A percentile compares a stretch with the other conserved stretches of the same genome.
Evolutionary conservation across 2,797 vertebrate genomes (phyloP).

Genomic region (Enoplosus armatus): DNA sequence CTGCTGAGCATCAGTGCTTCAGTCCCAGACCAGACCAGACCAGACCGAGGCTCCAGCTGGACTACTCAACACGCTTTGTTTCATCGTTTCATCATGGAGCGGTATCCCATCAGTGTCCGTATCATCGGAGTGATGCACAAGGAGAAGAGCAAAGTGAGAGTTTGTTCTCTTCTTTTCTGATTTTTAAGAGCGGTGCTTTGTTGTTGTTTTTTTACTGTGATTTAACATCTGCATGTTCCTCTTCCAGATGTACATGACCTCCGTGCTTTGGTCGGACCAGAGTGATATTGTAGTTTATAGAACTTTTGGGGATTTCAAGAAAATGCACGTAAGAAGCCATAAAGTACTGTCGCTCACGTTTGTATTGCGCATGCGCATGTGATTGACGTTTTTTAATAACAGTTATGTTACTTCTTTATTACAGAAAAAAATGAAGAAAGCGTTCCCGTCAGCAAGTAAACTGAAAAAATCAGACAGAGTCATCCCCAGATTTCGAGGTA

Average conservation of each 20-base stretch:
- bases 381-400: background rate
- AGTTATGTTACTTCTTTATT: background rate
- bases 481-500: slow-evolving; percentile 83
- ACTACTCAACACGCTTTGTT: background rate
- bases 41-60: background rate
- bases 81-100: slow-evolving; percentile 67
- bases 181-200: background rate
- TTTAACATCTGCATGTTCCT: background rate
- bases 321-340: slow-evolving; percentile 83
- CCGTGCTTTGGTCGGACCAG: slow-evolving; percentile 86
- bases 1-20: background rate
- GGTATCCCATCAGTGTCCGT: slow-evolving; percentile 74
- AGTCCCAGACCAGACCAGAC: background rate
- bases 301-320: slow-evolving; percentile 79
- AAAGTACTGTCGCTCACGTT: background rate
- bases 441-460: slow-evolving; percentile 66
- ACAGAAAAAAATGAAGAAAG: slow-evolving; percentile 83
- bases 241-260: slow-evolving; percentile 82
- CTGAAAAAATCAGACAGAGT: slow-evolving; percentile 71
- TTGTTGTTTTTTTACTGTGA: background rate
- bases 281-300: slow-evolving; percentile 83
- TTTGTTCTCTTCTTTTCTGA: background rate
- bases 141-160: slow-evolving; percentile 78
- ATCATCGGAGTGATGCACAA: slow-evolving; percentile 83
- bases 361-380: background rate